Evolutionary conservation across 2,113 vertebrate species (phyloP), one percentile per base, ranked within the genome.

Genomic region (Paedocypris sp.): DNA sequence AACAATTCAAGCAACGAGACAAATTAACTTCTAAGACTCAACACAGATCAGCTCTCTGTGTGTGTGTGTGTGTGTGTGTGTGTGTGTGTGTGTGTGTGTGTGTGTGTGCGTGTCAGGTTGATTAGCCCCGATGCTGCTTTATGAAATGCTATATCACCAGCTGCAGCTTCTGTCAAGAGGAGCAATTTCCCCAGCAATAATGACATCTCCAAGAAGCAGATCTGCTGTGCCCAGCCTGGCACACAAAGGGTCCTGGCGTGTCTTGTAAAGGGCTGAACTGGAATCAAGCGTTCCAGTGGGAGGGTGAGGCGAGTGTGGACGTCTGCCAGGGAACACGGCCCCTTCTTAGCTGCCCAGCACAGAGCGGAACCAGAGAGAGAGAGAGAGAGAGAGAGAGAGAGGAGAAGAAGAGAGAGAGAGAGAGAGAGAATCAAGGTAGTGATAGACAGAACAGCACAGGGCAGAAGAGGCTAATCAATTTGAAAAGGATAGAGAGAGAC

Each of bases 261-360:
- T 75, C 74, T 71, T 77, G 62, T 73, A 72, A 74, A 45, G 62
- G 73, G 70, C 58, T 71, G 46, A 64, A 72, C 65, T 47, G 31
- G 70, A 72, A 76, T 73, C 68, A 64, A 65, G 59, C 65, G 54
- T 47, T 58, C 54, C 57, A 66, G 79, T 78, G 82, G 73, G 64
- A 62, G 60, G 60, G 49, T 59, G 79, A 83, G 73, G 68, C 0
- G 6, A 76, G 76, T 68, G 70, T 82, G 78, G 82, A 72, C 12
- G 3, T 5, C 22, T 82, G 78, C 80, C 83, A 77, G 67, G 63
- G 76, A 82, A 74, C 81, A 80, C 60, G 77, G 70, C 71, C 76
- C 77, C 79, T 82, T 86, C 71, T 71, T 81, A 77, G 71, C 71
- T 77, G 74, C 65, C 68, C 57, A 60, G 70, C 69, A 64, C 61